Percentiles rank a stretch among this genome's conserved stretches.
phyloP scores from a whole-genome alignment of 2,797 vertebrate species.

The Pempheris klunzingeri region DNA sequence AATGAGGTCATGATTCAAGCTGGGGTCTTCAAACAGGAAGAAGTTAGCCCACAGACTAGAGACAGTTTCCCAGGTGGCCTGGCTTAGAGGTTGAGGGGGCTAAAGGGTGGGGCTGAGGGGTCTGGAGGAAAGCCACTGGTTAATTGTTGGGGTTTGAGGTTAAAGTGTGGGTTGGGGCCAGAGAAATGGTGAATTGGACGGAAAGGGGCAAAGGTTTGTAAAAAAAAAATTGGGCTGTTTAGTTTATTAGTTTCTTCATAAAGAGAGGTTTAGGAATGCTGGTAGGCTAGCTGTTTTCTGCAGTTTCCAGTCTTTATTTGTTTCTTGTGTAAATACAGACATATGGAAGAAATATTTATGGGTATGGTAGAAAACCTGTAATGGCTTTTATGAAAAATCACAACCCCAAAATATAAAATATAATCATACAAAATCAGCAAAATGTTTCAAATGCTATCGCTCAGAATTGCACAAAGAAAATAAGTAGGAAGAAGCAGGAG shows the following conservation, averaged over 20 bases:
- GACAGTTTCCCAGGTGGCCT: constrained; percentile 68
- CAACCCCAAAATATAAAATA: too few species aligned
- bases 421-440: too few species aligned
- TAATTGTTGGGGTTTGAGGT: constrained; percentile 37
- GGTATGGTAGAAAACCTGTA: too few species aligned
- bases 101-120: constrained; percentile 10
- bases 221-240: not conserved
- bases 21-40: constrained; percentile 61
- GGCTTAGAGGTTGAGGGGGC: constrained; percentile 22
- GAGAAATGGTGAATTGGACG: not conserved
- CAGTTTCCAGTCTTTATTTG: not conserved
- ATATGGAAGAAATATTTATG: too few species aligned
- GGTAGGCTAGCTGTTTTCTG: not conserved
- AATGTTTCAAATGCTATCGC: too few species aligned
- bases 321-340: too few species aligned
- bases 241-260: constrained; percentile 10
- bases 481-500: too few species aligned
- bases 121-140: not conserved
- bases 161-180: constrained; percentile 21
- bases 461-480: too few species aligned
- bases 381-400: too few species aligned
- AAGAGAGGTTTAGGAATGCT: not conserved
- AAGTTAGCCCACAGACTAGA: constrained; percentile 43
- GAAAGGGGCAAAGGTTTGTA: not conserved
- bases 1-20: constrained; percentile 72